Conservation (phyloP, 2,797 vertebrate genomes). For the Tragelaphus oryx region DNA sequence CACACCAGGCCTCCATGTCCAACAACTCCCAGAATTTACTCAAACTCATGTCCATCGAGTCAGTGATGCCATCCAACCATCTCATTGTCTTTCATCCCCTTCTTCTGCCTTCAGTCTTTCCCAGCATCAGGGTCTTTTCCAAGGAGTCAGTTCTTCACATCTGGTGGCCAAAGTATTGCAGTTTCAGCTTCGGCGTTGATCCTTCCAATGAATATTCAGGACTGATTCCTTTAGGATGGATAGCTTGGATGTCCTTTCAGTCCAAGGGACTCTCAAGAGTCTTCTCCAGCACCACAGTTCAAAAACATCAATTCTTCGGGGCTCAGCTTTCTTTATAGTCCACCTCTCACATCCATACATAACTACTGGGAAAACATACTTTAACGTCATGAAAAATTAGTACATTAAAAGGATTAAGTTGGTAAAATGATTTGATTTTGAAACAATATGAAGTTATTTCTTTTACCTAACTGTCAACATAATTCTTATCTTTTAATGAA, state of each 20-base stretch:
- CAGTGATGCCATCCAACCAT: not conserved
- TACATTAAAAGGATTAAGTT: not conserved
- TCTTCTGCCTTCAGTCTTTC: not conserved
- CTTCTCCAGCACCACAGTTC: not conserved
- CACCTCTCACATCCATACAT: not conserved
- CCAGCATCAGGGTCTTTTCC: not conserved
- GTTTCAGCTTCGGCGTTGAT: not conserved
- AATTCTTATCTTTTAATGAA: not conserved
- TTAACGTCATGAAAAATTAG: not conserved
- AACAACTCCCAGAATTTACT: not conserved
- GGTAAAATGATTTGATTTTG: not conserved
- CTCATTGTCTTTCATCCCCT: not conserved
- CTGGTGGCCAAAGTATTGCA: not conserved
- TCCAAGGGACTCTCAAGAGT: not conserved
- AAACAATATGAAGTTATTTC: not conserved
- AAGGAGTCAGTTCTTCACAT: not conserved
- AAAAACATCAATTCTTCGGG: not conserved
- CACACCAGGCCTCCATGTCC: not conserved
- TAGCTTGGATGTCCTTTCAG: not conserved
- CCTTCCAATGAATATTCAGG: not conserved
- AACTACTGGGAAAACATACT: not conserved
- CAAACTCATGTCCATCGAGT: not conserved
- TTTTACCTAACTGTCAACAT: not conserved
- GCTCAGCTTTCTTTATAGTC: not conserved
- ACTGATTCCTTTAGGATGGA: not conserved